Percentiles rank a stretch among this genome's conserved stretches.
Conservation (phyloP, 2,888 invertebrate genomes). For the Hemistola chrysoprasaria region DNA sequence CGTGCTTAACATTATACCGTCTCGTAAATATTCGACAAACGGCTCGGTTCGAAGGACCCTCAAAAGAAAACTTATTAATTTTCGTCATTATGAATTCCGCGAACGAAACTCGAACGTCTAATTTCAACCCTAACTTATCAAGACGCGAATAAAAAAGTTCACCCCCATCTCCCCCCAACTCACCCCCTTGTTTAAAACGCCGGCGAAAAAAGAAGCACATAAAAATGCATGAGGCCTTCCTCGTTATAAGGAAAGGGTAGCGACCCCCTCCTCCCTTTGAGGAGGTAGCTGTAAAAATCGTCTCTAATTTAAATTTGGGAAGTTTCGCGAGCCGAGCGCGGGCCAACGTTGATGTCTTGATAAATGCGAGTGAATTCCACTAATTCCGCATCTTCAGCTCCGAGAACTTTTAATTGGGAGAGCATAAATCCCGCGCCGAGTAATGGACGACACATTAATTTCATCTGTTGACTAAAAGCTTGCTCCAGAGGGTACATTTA, state of each 20-base stretch:
- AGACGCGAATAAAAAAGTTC: conserved; percentile 83
- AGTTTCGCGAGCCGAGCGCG: conserved; percentile 72
- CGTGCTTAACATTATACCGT: conserved; percentile 1
- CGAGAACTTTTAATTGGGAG: conserved; percentile 78
- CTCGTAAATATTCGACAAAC: conserved; percentile 49
- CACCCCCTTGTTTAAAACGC: conserved; percentile 83
- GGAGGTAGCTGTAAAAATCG: conserved; percentile 82
- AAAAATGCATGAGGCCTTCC: conserved; percentile 84
- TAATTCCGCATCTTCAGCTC: conserved; percentile 77
- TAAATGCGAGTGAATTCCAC: conserved; percentile 79
- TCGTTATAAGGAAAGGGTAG: conserved; percentile 83
- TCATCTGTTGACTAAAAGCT: conserved; percentile 70
- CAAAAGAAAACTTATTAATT: conserved; percentile 82
- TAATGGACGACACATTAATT: conserved; percentile 75
- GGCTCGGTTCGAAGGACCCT: conserved; percentile 64
- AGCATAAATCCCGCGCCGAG: conserved; percentile 67
- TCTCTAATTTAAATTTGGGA: conserved; percentile 83
- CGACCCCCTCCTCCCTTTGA: conserved; percentile 59
- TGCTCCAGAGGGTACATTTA: conserved; percentile 57
- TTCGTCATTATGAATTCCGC: conserved; percentile 83
- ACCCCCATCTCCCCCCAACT: conserved; percentile 75
- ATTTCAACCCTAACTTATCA: conserved; percentile 84
- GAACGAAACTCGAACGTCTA: conserved; percentile 82
- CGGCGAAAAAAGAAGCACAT: conserved; percentile 83
- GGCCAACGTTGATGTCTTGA: conserved; percentile 80